phyloP scores from a whole-genome alignment of 2,797 vertebrate genomes.

The Phoxinus dragarum region DNA sequence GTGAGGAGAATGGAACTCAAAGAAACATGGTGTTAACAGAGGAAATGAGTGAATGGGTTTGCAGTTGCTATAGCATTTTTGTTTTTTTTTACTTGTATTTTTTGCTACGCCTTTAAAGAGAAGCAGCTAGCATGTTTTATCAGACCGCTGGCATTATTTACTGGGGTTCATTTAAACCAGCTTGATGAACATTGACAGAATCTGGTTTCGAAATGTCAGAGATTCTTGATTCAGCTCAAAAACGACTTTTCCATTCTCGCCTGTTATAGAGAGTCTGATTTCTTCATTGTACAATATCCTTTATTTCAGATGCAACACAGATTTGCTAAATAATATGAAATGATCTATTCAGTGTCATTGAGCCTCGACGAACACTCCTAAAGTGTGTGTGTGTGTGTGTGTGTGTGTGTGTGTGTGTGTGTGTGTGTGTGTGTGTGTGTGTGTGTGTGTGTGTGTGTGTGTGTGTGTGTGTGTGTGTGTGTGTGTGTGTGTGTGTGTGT shows the following conservation, averaged over 20 bases:
- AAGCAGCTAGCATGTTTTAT: constrained; percentile 1
- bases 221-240: not conserved
- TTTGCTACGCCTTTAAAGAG: constrained; percentile 41
- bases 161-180: not conserved
- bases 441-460: not conserved
- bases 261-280: constrained; percentile 18
- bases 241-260: constrained; percentile 2
- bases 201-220: constrained; percentile 1
- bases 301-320: not conserved
- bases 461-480: not conserved
- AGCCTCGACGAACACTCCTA: not conserved
- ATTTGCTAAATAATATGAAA: not conserved
- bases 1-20: constrained; percentile 65
- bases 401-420: too few species aligned
- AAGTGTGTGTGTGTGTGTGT: not conserved
- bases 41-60: constrained; percentile 75
- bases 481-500: not conserved
- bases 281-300: not conserved
- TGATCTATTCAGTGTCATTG: not conserved
- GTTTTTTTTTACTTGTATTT: not conserved
- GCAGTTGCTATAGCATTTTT: constrained; percentile 62
- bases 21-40: constrained; percentile 72
- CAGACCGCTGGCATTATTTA: constrained; percentile 24
- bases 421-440: too few species aligned
- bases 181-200: constrained; percentile 54